These are phyloP conservation scores for Orchesella cincta DNA, from an alignment of 1,140 invertebrate genomes.

Conservation along the genomic window DNA sequence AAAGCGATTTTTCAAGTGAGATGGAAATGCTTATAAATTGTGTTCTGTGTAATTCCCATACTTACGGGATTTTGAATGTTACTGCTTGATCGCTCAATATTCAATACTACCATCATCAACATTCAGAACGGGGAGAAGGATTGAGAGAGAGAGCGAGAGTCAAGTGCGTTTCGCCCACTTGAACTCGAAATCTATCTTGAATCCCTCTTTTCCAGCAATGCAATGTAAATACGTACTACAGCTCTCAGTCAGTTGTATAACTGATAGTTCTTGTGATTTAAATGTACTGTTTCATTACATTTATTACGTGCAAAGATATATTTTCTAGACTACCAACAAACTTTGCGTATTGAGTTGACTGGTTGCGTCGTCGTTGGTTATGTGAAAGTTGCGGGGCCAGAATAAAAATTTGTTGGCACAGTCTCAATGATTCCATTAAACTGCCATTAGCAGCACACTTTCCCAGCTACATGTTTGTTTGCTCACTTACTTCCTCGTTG, in stretches of 20 bases:
- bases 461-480: not conserved
- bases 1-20: too few relatives aligned
- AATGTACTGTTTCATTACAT: too few relatives aligned
- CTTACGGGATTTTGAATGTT: too few relatives aligned
- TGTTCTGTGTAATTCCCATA: too few relatives aligned
- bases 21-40: too few relatives aligned
- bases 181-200: not conserved
- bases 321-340: too few relatives aligned
- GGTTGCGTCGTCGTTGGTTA: not conserved
- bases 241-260: too few relatives aligned
- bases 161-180: not conserved
- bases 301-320: too few relatives aligned
- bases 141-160: not conserved
- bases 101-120: not conserved
- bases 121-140: not conserved
- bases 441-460: constrained; percentile 29
- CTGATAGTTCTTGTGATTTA: too few relatives aligned
- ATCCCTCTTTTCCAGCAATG: too few relatives aligned
- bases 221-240: too few relatives aligned
- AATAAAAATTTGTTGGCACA: constrained; percentile 24
- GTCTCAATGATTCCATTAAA: constrained; percentile 32
- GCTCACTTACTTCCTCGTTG: too few relatives aligned
- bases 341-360: not conserved
- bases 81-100: not conserved
- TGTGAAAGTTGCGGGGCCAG: not conserved